A percentile compares a stretch with the other conserved stretches of the same genome.
These are phyloP conservation scores for Tipula vernalis DNA, from an alignment of 2,888 invertebrate genomes.

Conservation along the genomic window DNA sequence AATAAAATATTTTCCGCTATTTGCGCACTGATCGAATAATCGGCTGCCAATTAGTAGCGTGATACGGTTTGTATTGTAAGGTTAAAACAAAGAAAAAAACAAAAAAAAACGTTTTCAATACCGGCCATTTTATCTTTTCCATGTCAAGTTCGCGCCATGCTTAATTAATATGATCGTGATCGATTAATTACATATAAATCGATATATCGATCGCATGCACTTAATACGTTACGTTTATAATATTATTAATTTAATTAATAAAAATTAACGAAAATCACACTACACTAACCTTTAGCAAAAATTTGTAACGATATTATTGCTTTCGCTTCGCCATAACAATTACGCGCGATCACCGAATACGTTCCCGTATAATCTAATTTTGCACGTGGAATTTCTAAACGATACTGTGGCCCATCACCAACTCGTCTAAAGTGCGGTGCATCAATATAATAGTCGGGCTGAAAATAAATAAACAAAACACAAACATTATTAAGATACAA, in stretches of 20 bases:
- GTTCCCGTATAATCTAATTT: constrained; percentile 79
- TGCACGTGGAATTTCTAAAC: constrained; percentile 73
- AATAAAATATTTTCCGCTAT: background rate
- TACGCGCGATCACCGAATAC: constrained; percentile 72
- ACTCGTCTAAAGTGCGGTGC: constrained; percentile 64
- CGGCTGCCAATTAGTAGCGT: background rate
- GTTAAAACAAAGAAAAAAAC: background rate
- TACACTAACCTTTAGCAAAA: constrained; percentile 57
- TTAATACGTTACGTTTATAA: background rate
- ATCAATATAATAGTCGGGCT: constrained; percentile 81
- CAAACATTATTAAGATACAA: background rate
- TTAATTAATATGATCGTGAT: background rate
- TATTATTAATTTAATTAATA: background rate
- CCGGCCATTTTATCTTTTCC: background rate
- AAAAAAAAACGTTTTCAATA: background rate
- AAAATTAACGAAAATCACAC: constrained; percentile 6
- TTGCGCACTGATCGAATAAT: background rate
- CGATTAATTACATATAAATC: background rate
- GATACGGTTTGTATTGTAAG: background rate
- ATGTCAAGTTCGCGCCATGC: background rate
- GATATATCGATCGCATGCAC: background rate
- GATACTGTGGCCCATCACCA: constrained; percentile 67
- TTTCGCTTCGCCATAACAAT: constrained; percentile 71
- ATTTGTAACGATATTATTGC: constrained; percentile 80
- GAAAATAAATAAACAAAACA: constrained; percentile 25